A percentile compares a stretch with the other conserved stretches of the same genome.
Evolutionary conservation across 2,113 vertebrate species (phyloP).

Genomic region (Pygoscelis antarcticus): DNA sequence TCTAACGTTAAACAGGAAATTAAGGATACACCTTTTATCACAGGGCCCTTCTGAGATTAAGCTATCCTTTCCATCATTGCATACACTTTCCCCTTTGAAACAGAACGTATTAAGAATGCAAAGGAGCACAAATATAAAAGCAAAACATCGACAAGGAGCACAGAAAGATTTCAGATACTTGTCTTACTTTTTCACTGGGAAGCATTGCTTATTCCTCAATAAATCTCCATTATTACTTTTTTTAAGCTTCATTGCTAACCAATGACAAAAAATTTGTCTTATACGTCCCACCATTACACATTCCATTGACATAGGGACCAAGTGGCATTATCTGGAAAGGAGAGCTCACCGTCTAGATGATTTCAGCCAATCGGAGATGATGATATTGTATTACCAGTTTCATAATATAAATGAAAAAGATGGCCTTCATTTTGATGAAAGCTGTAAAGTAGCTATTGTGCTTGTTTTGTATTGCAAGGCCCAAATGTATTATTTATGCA

Average conservation of each 20-base stretch:
- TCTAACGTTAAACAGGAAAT: not conserved
- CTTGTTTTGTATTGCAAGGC: slow-evolving; percentile 81
- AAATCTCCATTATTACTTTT: slow-evolving; percentile 63
- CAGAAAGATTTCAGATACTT: slow-evolving; percentile 3
- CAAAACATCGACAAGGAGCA: not conserved
- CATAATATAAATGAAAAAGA: slow-evolving; percentile 82
- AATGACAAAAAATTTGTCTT: slow-evolving; percentile 65
- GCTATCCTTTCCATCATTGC: not conserved
- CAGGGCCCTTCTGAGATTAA: not conserved
- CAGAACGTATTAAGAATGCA: not conserved
- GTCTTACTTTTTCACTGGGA: slow-evolving; percentile 2
- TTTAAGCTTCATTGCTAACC: slow-evolving; percentile 56
- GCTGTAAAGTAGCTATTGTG: slow-evolving; percentile 80
- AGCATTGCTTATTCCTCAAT: slow-evolving; percentile 49
- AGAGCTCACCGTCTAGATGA: slow-evolving; percentile 54
- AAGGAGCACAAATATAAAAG: not conserved
- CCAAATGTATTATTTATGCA: slow-evolving; percentile 86
- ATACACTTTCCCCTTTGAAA: not conserved
- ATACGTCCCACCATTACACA: slow-evolving; percentile 12
- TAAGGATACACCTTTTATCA: not conserved
- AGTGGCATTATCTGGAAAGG: slow-evolving; percentile 64
- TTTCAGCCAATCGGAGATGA: slow-evolving; percentile 74
- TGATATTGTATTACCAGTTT: slow-evolving; percentile 78
- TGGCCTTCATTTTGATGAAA: slow-evolving; percentile 81
- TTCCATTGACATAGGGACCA: slow-evolving; percentile 58